Conservation (phyloP, 2,888 invertebrate species). For the Ophion obscuratus region DNA sequence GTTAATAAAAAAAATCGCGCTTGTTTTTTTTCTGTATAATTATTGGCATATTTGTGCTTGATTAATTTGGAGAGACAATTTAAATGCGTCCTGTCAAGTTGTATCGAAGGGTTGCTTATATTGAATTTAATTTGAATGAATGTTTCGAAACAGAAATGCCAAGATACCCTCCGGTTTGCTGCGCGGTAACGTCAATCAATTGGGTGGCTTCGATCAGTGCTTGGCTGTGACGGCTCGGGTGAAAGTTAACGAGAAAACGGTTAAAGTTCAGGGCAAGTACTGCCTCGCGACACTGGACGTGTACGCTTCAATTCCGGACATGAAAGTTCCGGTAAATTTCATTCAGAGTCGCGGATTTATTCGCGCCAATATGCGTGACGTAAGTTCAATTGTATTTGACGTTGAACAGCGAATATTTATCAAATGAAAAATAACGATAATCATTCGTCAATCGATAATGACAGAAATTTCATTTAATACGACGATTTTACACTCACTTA, state of each 20-base stretch:
- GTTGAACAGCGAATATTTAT: background rate
- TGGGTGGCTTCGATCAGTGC: conserved; percentile 90
- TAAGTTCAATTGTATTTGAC: conserved; percentile 77
- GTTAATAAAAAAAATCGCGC: too few relatives aligned
- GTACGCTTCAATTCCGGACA: conserved; percentile 86
- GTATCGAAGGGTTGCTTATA: too few relatives aligned
- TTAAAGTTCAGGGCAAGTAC: conserved; percentile 89
- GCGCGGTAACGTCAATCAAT: conserved; percentile 89
- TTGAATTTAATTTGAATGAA: background rate
- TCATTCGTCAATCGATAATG: too few relatives aligned
- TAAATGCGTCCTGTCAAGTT: too few relatives aligned
- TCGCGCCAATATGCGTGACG: conserved; percentile 88
- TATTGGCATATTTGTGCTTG: too few relatives aligned
- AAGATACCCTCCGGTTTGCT: conserved; percentile 89
- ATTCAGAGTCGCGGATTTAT: conserved; percentile 88
- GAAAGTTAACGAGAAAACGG: conserved; percentile 86
- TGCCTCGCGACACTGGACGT: conserved; percentile 89
- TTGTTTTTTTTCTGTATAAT: too few relatives aligned
- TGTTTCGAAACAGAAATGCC: conserved; percentile 79
- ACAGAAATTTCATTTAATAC: too few relatives aligned
- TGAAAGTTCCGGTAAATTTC: conserved; percentile 88
- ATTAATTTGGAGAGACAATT: too few relatives aligned
- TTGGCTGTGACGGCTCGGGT: conserved; percentile 86
- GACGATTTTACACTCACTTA: too few relatives aligned
- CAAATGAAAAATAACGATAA: conserved; percentile 19